A percentile compares a stretch with the other conserved stretches of the same genome.
Conservation (phyloP, 2,113 vertebrate genomes). For the Rattus rattus region DNA sequence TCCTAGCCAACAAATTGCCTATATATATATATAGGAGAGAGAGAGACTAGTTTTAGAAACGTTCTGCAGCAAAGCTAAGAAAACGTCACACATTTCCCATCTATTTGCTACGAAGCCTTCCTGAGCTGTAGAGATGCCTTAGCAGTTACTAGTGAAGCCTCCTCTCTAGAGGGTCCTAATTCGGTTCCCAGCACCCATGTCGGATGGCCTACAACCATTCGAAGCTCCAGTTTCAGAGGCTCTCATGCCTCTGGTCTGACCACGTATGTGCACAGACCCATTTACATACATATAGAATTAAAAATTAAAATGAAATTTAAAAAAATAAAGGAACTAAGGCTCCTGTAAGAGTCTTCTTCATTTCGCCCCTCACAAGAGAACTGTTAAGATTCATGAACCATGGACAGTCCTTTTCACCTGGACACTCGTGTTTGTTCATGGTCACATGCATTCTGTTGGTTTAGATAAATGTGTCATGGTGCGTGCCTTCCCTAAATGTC, state of each 20-base stretch:
- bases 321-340: neutral
- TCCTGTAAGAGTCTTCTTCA: neutral
- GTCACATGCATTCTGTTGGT: neutral
- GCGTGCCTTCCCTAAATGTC: neutral
- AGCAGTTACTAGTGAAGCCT: neutral
- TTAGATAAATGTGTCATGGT: neutral
- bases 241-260: neutral
- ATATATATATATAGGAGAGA: neutral
- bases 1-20: neutral
- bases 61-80: neutral
- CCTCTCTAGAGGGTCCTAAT: neutral
- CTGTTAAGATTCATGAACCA: neutral
- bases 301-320: neutral
- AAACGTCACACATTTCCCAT: neutral
- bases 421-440: too few species aligned
- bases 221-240: neutral
- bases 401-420: neutral
- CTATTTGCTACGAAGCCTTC: neutral
- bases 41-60: neutral
- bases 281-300: neutral
- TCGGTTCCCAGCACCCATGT: too few species aligned
- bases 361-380: neutral
- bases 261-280: neutral
- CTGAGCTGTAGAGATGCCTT: neutral
- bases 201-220: neutral